Evolutionary conservation across 2,888 invertebrate species (phyloP).

Genomic region (Drosophila austrosaltans): DNA sequence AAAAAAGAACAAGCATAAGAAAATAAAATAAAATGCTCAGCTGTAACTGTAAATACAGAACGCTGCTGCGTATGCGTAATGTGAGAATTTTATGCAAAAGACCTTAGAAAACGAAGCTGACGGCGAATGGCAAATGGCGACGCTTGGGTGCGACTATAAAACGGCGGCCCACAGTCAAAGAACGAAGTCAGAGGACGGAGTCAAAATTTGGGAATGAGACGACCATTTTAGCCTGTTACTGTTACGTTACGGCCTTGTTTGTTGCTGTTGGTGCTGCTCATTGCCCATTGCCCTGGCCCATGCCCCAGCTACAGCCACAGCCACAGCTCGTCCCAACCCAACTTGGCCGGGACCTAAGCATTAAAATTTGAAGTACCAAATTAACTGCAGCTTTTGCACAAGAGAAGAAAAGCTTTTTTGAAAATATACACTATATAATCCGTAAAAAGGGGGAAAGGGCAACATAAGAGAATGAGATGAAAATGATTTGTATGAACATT

Average conservation of each 20-base stretch:
- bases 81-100: slow-evolving; percentile 77
- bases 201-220: slow-evolving; percentile 30
- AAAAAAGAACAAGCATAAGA: slow-evolving; percentile 57
- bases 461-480: slow-evolving; percentile 8
- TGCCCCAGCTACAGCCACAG: slow-evolving; percentile 2
- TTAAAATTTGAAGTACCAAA: slow-evolving; percentile 79
- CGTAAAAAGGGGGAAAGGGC: not conserved
- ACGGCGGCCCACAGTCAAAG: slow-evolving; percentile 62
- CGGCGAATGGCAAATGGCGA: slow-evolving; percentile 37
- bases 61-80: slow-evolving; percentile 73
- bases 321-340: slow-evolving; percentile 22
- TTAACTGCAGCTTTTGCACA: slow-evolving; percentile 77
- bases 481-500: slow-evolving; percentile 12
- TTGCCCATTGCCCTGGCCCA: slow-evolving; percentile 27
- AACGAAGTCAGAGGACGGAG: slow-evolving; percentile 14
- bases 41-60: slow-evolving; percentile 73
- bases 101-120: slow-evolving; percentile 47
- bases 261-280: slow-evolving; percentile 41
- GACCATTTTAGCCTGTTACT: slow-evolving; percentile 54
- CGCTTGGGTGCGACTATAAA: slow-evolving; percentile 70
- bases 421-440: slow-evolving; percentile 33
- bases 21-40: slow-evolving; percentile 75
- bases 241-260: slow-evolving; percentile 50
- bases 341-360: slow-evolving; percentile 45
- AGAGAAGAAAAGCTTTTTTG: slow-evolving; percentile 59